phyloP scores from a whole-genome alignment of 2,888 invertebrate genomes.

The Metallyticus violacea region DNA sequence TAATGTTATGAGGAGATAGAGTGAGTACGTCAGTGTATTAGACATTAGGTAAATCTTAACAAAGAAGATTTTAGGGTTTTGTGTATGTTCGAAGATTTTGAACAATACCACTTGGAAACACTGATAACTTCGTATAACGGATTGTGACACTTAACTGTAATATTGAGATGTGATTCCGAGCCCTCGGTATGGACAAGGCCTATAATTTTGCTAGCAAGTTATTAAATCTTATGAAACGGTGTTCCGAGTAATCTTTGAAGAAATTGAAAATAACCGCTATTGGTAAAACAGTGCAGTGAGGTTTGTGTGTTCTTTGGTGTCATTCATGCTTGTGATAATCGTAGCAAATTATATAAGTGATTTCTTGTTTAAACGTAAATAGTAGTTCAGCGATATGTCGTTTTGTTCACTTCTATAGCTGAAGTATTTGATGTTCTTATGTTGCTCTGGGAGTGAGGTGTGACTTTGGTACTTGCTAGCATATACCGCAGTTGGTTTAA shows the following conservation, averaged over 20 bases:
- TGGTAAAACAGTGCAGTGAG: neutral
- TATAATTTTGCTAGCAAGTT: slow-evolving; percentile 2
- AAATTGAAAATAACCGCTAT: neutral
- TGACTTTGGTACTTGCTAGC: neutral
- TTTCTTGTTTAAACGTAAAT: neutral
- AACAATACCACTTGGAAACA: neutral
- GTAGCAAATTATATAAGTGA: neutral
- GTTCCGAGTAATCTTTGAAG: neutral
- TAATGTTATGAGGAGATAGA: slow-evolving; percentile 59
- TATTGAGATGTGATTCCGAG: neutral
- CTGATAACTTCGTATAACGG: neutral
- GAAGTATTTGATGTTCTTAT: neutral
- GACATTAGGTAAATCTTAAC: slow-evolving; percentile 25
- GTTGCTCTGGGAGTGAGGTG: neutral
- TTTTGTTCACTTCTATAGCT: neutral
- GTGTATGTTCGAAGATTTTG: neutral
- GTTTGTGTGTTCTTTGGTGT: neutral
- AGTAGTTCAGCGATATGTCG: neutral
- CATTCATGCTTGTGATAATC: neutral
- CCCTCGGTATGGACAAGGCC: slow-evolving; percentile 10
- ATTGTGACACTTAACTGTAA: neutral
- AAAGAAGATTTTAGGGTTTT: slow-evolving; percentile 14
- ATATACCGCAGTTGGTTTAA: neutral
- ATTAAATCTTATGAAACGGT: neutral
- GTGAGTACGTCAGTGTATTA: slow-evolving; percentile 36